These are phyloP conservation scores for Hyperoodon ampullatus DNA, from an alignment of 2,113 vertebrate genomes.

Conservation along the genomic window DNA sequence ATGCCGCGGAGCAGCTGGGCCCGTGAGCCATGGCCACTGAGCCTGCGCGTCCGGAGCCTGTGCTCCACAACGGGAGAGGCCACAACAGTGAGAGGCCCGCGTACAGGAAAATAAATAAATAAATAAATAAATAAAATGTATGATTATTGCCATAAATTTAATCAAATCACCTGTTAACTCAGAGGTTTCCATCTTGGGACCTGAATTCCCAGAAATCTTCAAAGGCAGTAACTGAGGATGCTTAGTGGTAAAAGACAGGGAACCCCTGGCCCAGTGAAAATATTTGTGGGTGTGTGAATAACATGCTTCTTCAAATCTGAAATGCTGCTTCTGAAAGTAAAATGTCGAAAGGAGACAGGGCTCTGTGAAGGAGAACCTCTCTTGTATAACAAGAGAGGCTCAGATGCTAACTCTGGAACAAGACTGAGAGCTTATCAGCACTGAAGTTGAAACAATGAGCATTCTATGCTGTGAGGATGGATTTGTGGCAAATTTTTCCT, in stretches of 20 bases:
- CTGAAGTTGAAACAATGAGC: background rate
- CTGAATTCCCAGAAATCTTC: background rate
- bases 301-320: background rate
- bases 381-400: background rate
- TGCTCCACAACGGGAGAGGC: no score
- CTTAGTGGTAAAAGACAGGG: background rate
- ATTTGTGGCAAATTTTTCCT: background rate
- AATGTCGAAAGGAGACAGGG: conserved; percentile 11
- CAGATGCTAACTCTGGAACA: background rate
- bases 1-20: no score
- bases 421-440: background rate
- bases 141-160: background rate
- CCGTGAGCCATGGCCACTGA: no score
- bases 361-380: background rate
- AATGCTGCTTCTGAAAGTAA: conserved; percentile 17
- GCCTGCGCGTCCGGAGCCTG: no score
- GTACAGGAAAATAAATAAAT: no score
- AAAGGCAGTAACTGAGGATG: background rate
- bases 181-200: background rate
- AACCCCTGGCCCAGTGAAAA: background rate
- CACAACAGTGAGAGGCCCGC: no score
- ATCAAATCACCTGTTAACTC: background rate
- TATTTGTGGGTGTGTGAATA: background rate
- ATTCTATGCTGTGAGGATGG: background rate
- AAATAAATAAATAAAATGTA: no score